Evolutionary conservation across 2,113 vertebrate species (phyloP), one percentile per base, ranked within the genome.

Genomic region (Phocoena sinus): DNA sequence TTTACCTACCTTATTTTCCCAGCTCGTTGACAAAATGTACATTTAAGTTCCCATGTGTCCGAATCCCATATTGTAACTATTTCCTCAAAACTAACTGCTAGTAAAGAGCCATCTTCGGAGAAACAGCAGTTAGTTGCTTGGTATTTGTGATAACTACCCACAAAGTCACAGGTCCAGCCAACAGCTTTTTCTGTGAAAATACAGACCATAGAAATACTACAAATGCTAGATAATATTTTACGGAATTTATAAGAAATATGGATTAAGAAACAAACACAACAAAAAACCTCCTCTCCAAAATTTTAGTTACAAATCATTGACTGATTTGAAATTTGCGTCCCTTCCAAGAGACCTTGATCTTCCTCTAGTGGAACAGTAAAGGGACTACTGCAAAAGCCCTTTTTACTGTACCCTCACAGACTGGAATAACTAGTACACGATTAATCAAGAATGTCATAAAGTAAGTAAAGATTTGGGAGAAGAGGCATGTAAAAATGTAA

Each of bases 131-230:
- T 98, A 0, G 98, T 98, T 1, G 99, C 99, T 85, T 98, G 98
- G 96, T 99, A 99, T 97, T 98, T 97, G 98, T 99, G 99, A 92
- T 99, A 99, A 97, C 99, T 99, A 70, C 99, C 99, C 14, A 99
- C 99, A 5, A 99, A 99, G 93, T 99, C 99, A 98, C 99, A 99
- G 50, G 98, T 99, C 99, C 99, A 99, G 96, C 98, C 99, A 81
- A 98, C 96, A n/a, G 97, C 99, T 38, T 99, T 98, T 53, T 98
- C 99, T 98, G 98, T 94, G 98, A 41, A 95, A 95, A 96, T 12
- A 91, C 0, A 90, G 68, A 88, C 0, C 67, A 76, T 0, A 93
- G 77, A 92, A 70, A 74, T 26, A n/a, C 25, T 25, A n/a, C 56
- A 70, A 76, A 44, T 53, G 18, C 33, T 36, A 74, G n/a, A 41